phyloP scores from a whole-genome alignment of 2,888 invertebrate species.

The Acleris holmiana region DNA sequence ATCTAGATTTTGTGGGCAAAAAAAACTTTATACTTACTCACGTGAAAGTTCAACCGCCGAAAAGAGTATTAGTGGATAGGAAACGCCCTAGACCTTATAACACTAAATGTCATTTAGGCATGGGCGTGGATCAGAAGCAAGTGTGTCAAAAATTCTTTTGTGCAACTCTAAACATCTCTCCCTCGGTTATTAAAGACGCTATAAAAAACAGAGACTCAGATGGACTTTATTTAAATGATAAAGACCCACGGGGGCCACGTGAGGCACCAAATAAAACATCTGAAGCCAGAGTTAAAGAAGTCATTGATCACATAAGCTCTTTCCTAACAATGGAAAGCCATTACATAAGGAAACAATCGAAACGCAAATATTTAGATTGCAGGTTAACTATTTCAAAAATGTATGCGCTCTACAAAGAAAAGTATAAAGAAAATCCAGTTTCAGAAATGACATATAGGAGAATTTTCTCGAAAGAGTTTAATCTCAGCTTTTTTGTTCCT shows the following conservation, averaged over 20 bases:
- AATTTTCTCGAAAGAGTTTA: constrained; percentile 26
- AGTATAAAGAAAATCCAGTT: constrained; percentile 17
- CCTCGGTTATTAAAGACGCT: constrained; percentile 10
- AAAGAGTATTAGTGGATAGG: constrained; percentile 4
- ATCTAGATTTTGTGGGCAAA: constrained; percentile 9
- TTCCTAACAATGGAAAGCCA: constrained; percentile 24
- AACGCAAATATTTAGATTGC: constrained; percentile 18
- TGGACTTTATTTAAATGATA: constrained; percentile 4
- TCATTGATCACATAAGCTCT: constrained; percentile 16
- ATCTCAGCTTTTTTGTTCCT: constrained; percentile 21
- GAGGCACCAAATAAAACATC: constrained; percentile 21
- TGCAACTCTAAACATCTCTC: constrained; percentile 16
- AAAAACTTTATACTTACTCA: constrained; percentile 21
- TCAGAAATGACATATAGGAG: constrained; percentile 23
- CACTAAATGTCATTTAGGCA: constrained; percentile 12
- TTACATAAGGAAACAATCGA: constrained; percentile 13
- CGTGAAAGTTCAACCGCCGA: constrained; percentile 1
- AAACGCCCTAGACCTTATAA: constrained; percentile 16
- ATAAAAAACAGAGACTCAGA: constrained; percentile 5
- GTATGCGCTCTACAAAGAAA: constrained; percentile 13
- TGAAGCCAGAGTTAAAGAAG: constrained; percentile 13
- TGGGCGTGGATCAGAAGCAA: constrained; percentile 1
- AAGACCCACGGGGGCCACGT: constrained; percentile 16
- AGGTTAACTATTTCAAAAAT: constrained; percentile 9
- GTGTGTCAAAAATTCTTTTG: constrained; percentile 31